Conservation (phyloP, 2,113 vertebrate genomes). For the Vulpes lagopus region DNA sequence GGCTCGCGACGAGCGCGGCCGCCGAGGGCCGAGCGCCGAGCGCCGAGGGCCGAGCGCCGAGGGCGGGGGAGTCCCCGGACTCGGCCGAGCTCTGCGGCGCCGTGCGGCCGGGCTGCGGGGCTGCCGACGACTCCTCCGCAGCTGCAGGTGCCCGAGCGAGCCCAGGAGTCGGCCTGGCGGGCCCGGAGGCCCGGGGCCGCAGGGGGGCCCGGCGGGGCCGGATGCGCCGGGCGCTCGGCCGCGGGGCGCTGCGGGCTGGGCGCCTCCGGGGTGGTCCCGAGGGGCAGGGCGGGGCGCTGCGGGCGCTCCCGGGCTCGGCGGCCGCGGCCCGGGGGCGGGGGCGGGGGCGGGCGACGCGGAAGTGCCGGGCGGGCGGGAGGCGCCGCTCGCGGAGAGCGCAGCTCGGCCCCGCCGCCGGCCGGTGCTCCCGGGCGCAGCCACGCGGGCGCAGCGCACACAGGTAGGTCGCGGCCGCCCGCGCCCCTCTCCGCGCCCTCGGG, state of each 20-base stretch:
- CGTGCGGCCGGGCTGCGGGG: neutral
- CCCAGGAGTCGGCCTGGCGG: neutral
- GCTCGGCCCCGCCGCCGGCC: neutral
- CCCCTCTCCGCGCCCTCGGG: neutral
- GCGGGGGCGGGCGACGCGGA: constrained; percentile 77
- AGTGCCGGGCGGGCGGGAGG: constrained; percentile 49
- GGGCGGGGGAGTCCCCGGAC: neutral
- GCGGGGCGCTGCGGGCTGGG: neutral
- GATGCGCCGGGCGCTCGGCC: neutral
- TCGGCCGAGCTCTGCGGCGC: neutral
- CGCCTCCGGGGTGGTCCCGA: neutral
- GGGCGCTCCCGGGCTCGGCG: neutral
- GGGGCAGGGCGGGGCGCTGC: constrained; percentile 60
- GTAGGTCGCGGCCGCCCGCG: neutral
- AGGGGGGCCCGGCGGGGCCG: neutral
- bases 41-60: too few species aligned
- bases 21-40: neutral
- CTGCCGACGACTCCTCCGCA: neutral
- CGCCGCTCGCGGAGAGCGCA: neutral
- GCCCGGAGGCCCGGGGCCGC: neutral
- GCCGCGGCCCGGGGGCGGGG: constrained; percentile 26
- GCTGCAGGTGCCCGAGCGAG: neutral
- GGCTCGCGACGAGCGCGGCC: too few species aligned
- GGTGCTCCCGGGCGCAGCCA: neutral
- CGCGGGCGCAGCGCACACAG: neutral